phyloP scores from a whole-genome alignment of 1,140 invertebrate species.

The Ylistrum balloti region DNA sequence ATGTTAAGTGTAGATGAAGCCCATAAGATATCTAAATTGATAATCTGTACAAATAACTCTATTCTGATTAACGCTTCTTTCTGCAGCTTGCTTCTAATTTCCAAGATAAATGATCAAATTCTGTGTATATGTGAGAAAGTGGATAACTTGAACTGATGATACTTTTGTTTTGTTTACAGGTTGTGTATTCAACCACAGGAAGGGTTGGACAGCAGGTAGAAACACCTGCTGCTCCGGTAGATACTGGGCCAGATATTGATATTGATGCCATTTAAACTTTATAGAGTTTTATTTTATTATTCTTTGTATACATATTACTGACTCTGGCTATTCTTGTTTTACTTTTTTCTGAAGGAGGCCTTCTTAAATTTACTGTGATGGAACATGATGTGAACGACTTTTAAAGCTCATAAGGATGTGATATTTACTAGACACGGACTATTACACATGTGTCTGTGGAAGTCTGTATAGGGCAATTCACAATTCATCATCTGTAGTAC shows the following conservation, averaged over 20 bases:
- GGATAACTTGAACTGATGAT: too few species aligned
- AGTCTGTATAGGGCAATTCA: background rate
- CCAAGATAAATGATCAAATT: too few species aligned
- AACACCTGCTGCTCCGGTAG: constrained; percentile 55
- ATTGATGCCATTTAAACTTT: constrained; percentile 77
- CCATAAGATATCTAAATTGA: too few species aligned
- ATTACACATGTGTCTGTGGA: background rate
- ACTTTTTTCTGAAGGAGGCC: constrained; percentile 32
- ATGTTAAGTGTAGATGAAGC: too few species aligned
- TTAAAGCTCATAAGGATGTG: background rate
- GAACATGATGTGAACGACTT: background rate
- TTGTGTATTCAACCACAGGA: constrained; percentile 78
- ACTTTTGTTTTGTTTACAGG: constrained; percentile 67
- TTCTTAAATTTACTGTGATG: constrained; percentile 35
- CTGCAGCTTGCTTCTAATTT: too few species aligned
- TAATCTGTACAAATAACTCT: too few species aligned
- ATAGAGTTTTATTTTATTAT: background rate
- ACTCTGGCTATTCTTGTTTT: background rate
- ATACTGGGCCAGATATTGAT: constrained; percentile 75
- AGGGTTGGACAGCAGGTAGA: constrained; percentile 73
- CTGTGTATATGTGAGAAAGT: too few species aligned
- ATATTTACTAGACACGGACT: background rate
- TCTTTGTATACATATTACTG: background rate
- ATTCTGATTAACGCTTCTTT: too few species aligned
- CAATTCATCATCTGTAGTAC: background rate